Conservation (phyloP, 2,113 vertebrate species). For the Tyto alba region DNA sequence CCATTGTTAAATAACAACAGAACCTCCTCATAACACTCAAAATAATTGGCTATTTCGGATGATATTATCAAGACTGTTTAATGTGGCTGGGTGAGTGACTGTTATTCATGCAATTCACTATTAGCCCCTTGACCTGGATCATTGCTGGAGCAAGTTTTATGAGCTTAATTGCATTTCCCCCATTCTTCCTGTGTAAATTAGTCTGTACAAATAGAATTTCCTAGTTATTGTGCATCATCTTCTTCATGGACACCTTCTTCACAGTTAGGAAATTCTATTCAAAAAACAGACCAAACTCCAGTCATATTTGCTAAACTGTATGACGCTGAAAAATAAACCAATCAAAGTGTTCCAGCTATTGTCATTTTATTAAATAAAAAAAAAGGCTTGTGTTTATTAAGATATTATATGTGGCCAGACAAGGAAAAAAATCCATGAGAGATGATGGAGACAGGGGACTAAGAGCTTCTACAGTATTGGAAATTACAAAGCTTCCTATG, state of each 20-base stretch:
- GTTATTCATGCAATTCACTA: constrained; percentile 48
- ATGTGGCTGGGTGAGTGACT: constrained; percentile 36
- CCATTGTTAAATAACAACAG: constrained; percentile 41
- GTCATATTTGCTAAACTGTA: not conserved
- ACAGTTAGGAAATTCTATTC: not conserved
- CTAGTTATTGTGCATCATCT: constrained; percentile 4
- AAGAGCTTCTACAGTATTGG: not conserved
- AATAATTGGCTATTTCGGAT: constrained; percentile 54
- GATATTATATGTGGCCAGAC: not conserved
- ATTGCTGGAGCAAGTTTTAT: constrained; percentile 63
- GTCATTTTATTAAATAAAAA: not conserved
- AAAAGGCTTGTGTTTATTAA: not conserved
- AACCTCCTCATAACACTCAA: constrained; percentile 21
- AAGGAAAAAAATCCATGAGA: not conserved
- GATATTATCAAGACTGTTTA: constrained; percentile 55
- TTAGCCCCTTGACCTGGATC: constrained; percentile 64
- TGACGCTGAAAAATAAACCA: not conserved
- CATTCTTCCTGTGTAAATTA: constrained; percentile 36
- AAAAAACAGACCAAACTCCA: not conserved
- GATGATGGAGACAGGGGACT: not conserved
- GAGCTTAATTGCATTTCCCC: constrained; percentile 43
- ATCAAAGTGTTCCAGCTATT: not conserved
- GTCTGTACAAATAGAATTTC: constrained; percentile 43
- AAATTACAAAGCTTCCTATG: constrained; percentile 39
- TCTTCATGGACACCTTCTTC: not conserved